phyloP scores from a whole-genome alignment of 2,113 vertebrate species.

The Xiphophorus hellerii region DNA sequence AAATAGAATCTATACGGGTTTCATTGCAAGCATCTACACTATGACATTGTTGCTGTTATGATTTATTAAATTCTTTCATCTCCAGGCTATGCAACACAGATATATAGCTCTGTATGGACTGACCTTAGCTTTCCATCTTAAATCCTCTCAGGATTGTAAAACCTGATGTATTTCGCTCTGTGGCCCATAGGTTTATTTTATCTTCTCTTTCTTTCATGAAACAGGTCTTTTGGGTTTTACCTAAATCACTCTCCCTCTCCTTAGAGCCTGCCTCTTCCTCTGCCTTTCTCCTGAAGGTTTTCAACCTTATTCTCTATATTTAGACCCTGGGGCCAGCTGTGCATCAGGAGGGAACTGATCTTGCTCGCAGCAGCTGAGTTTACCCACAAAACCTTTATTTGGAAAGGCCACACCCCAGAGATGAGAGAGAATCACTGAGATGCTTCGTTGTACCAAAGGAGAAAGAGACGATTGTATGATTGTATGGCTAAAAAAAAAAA shows the following conservation, averaged over 20 bases:
- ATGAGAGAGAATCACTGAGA: conserved; percentile 41
- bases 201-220: conserved; percentile 14
- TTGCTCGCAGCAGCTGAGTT: conserved; percentile 33
- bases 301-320: conserved; percentile 45
- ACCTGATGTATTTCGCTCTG: conserved; percentile 6
- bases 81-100: not conserved
- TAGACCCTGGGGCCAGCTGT: conserved; percentile 52
- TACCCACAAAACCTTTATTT: conserved; percentile 54
- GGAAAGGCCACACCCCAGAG: conserved; percentile 49
- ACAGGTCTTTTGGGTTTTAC: conserved; percentile 30
- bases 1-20: too few relatives aligned
- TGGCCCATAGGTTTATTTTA: conserved; percentile 13
- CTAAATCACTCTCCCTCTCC: conserved; percentile 30
- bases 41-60: conserved; percentile 5
- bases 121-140: conserved; percentile 4
- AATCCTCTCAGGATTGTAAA: conserved; percentile 33
- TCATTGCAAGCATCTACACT: too few relatives aligned
- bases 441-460: not conserved
- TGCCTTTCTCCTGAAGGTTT: conserved; percentile 17
- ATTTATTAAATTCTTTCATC: conserved; percentile 5
- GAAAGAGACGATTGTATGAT: conserved; percentile 1
- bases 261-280: not conserved
- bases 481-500: not conserved
- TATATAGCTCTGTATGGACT: not conserved
- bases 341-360: conserved; percentile 39